Evolutionary conservation across 2,113 vertebrate genomes (phyloP), one percentile per base, ranked within the genome.

Genomic region (Oryctolagus cuniculus): DNA sequence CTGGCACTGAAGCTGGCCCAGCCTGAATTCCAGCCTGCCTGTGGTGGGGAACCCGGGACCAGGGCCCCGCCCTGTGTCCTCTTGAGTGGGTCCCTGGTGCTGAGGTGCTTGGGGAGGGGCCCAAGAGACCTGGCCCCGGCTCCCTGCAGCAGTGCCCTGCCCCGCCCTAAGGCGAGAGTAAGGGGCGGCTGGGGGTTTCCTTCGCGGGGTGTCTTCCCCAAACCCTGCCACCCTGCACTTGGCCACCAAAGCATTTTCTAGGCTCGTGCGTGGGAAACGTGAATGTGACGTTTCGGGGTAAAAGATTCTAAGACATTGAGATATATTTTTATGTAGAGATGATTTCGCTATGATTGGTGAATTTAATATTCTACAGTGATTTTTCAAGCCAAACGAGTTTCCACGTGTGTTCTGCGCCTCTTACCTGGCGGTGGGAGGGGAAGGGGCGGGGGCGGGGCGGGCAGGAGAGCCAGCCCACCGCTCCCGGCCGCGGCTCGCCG

Each of bases 301-400:
- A 67, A 87, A 27, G 19, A 10, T 82, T 91, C 69, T 49, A 67
- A 88, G 49, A 53, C 15, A 29, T 90, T 15, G 81, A 79, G 83
- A 75, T 44, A 10, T 93, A 87, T 94, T 96, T 97, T 95, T 89
- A 73, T 74, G 88, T 88, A 88, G 49, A 15, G 69, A 70, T 90
- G 27, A 61, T 51, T 83, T 78, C 34, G 24, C 78, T 61, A 81
- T 38, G 25, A 84, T 38, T 80, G 44, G 17, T 86, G 31, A 80
- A 73, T 91, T 94, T 79, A 83, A 96, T 70, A 86, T 19, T 94
- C 81, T 58, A 27, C 69, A 22, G 27, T 75, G 70, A 87, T 51
- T 73, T 94, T 89, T 93, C 75, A 80, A 77, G 55, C 16, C 79
- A 84, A 61, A 70, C 7, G 55, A 55, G 72, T 75, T 36, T 82